Evolutionary conservation across 1,140 invertebrate species (phyloP).

Genomic region (Ladona fulva): DNA sequence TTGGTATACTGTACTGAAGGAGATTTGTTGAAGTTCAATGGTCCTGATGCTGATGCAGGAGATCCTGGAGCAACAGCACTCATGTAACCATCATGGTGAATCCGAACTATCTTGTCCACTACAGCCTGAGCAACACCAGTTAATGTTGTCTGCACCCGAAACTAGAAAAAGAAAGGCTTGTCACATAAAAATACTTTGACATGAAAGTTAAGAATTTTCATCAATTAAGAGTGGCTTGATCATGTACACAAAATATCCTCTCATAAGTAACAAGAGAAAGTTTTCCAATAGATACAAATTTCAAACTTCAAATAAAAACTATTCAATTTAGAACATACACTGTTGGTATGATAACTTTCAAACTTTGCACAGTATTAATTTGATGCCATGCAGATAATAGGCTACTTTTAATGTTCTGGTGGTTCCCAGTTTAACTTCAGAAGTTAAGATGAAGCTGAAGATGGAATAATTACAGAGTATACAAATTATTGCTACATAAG

Average conservation of each 20-base stretch:
- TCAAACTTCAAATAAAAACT: too few relatives aligned
- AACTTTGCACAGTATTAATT: too few relatives aligned
- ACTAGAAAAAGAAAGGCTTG: constrained; percentile 43
- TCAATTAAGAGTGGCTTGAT: not conserved
- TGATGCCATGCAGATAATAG: too few relatives aligned
- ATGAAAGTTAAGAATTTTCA: not conserved
- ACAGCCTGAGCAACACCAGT: constrained; percentile 78
- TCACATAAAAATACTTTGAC: not conserved
- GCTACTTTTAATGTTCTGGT: too few relatives aligned
- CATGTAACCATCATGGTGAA: constrained; percentile 74
- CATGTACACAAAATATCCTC: not conserved
- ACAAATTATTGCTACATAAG: too few relatives aligned
- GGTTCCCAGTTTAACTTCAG: too few relatives aligned
- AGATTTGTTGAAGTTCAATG: constrained; percentile 13
- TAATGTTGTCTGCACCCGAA: constrained; percentile 67
- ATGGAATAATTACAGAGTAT: too few relatives aligned
- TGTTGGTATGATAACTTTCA: too few relatives aligned
- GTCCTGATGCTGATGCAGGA: not conserved
- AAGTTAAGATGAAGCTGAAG: too few relatives aligned
- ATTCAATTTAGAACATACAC: too few relatives aligned
- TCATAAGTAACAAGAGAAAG: too few relatives aligned
- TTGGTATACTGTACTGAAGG: constrained; percentile 35
- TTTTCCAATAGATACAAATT: too few relatives aligned
- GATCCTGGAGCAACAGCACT: constrained; percentile 34
- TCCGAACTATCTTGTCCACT: constrained; percentile 71